Percentiles rank a stretch among this genome's conserved stretches.
These are phyloP conservation scores for Heterotis niloticus DNA, from an alignment of 2,113 vertebrate species.

Conservation along the genomic window DNA sequence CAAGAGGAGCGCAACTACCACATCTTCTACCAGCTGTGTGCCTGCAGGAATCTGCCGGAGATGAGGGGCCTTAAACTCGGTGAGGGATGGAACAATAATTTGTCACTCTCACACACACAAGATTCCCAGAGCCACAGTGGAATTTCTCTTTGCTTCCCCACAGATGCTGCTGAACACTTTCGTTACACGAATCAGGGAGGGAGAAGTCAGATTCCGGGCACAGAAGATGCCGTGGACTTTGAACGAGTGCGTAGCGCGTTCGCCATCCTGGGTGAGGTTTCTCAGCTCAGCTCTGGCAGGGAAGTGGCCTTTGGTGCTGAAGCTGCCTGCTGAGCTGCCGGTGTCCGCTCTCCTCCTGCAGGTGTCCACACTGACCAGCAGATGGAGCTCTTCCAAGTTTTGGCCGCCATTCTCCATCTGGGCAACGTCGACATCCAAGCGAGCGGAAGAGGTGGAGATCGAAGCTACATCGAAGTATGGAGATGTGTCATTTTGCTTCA, in stretches of 20 bases:
- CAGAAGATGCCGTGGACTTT: constrained; percentile 55
- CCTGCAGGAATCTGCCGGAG: constrained; percentile 59
- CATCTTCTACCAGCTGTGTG: constrained; percentile 74
- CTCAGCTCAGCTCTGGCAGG: neutral
- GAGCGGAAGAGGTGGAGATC: constrained; percentile 56
- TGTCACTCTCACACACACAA: too few species aligned
- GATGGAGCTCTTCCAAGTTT: constrained; percentile 69
- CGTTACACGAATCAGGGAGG: constrained; percentile 66
- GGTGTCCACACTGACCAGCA: constrained; percentile 66
- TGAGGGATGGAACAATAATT: constrained; percentile 44
- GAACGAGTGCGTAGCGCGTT: constrained; percentile 63
- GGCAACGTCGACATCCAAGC: constrained; percentile 63
- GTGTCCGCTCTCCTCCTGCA: constrained; percentile 35
- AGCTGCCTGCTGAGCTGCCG: neutral
- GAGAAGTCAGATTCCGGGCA: constrained; percentile 47
- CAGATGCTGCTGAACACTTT: constrained; percentile 65
- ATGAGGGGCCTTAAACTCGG: constrained; percentile 62
- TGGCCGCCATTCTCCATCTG: constrained; percentile 68
- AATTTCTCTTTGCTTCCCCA: neutral
- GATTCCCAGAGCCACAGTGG: too few species aligned
- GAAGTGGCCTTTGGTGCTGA: neutral
- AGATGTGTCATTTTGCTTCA: neutral
- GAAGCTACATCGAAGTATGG: constrained; percentile 62
- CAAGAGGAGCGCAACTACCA: constrained; percentile 70
- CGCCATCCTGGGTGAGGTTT: constrained; percentile 58